phyloP scores from a whole-genome alignment of 2,113 vertebrate genomes.

The Chitala chitala region DNA sequence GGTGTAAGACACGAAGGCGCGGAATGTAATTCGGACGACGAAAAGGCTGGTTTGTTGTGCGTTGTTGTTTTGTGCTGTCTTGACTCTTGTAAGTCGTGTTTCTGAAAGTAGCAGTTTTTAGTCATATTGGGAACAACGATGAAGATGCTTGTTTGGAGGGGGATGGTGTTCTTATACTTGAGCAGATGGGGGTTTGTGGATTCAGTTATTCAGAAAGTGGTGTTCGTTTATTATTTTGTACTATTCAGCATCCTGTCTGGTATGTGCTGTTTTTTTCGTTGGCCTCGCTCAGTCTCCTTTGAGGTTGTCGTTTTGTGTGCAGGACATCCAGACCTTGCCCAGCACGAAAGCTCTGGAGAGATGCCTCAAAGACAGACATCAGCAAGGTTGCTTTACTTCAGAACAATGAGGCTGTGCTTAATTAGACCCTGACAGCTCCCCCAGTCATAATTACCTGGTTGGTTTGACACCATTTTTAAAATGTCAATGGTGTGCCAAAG shows the following conservation, averaged over 20 bases:
- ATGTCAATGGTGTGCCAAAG: slow-evolving; percentile 55
- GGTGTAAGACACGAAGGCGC: slow-evolving; percentile 31
- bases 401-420: slow-evolving; percentile 40
- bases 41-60: slow-evolving; percentile 18
- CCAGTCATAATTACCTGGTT: slow-evolving; percentile 48
- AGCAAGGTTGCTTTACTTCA: slow-evolving; percentile 23
- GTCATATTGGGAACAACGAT: no score
- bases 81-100: slow-evolving; percentile 18
- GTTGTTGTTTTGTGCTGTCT: slow-evolving; percentile 29
- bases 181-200: no score
- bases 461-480: slow-evolving; percentile 59
- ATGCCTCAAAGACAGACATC: no score
- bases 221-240: no score
- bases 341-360: no score
- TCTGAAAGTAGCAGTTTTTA: slow-evolving; percentile 1
- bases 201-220: no score
- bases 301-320: no score
- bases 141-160: no score
- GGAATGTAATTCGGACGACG: not conserved
- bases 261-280: not conserved
- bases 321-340: no score
- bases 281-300: no score
- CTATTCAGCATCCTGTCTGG: no score
- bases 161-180: no score
- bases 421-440: slow-evolving; percentile 50